Evolutionary conservation across 2,888 invertebrate species (phyloP).

Genomic region (Stomorhina lunata): DNA sequence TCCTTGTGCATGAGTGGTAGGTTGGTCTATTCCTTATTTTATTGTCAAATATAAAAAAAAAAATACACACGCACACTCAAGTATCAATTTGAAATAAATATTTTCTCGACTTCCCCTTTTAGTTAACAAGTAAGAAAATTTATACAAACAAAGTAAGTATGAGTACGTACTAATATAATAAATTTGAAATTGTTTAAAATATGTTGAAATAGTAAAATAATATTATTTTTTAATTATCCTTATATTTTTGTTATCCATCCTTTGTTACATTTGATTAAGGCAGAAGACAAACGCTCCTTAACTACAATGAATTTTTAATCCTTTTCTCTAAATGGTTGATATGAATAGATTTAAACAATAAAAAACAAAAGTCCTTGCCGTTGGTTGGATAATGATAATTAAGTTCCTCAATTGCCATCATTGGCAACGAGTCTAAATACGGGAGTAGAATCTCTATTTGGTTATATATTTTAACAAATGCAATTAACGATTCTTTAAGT

Average conservation of each 20-base stretch:
- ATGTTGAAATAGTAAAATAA: conserved; percentile 37
- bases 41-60: background rate
- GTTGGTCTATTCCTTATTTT: background rate
- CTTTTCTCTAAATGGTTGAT: conserved; percentile 38
- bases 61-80: background rate
- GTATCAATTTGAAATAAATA: conserved; percentile 10
- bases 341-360: background rate
- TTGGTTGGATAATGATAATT: conserved; percentile 61
- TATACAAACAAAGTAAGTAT: no score
- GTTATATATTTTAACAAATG: conserved; percentile 14
- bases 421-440: conserved; percentile 28
- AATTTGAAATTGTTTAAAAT: conserved; percentile 15
- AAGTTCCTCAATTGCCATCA: conserved; percentile 63
- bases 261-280: conserved; percentile 11
- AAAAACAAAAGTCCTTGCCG: conserved; percentile 12
- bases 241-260: background rate
- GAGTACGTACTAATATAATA: no score
- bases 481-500: conserved; percentile 16
- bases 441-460: background rate
- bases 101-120: background rate
- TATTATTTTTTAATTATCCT: conserved; percentile 63
- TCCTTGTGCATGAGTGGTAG: background rate
- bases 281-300: conserved; percentile 13
- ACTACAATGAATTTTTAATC: conserved; percentile 59
- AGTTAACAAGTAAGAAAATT: background rate